Conservation (phyloP, 2,888 invertebrate species). For the Drosophila yooni region DNA sequence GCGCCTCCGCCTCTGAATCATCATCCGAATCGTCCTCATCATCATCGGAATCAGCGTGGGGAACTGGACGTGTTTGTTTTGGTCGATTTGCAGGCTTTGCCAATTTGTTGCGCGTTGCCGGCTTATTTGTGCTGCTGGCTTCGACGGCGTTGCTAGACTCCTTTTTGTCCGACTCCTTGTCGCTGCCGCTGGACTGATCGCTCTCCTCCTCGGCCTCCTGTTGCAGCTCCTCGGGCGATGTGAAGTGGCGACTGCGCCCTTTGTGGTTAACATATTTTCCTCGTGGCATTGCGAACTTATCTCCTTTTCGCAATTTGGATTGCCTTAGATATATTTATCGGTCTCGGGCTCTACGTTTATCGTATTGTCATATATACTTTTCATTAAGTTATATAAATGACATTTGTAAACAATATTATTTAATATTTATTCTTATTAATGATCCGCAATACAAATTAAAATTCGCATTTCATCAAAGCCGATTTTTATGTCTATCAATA, state of each 20-base stretch:
- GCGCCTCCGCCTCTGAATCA: conserved; percentile 86
- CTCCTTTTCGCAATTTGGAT: neutral
- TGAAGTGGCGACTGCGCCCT: conserved; percentile 96
- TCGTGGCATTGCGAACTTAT: conserved; percentile 84
- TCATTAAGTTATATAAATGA: neutral
- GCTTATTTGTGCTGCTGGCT: conserved; percentile 50
- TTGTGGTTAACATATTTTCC: conserved; percentile 97
- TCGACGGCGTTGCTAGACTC: conserved; percentile 17
- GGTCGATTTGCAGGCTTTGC: conserved; percentile 42
- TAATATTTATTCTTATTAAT: neutral
- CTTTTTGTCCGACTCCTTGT: conserved; percentile 41
- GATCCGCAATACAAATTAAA: neutral
- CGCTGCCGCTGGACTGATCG: conserved; percentile 66
- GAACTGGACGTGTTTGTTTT: conserved; percentile 28
- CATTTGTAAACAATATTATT: neutral
- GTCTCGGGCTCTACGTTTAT: no score
- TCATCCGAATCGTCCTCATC: conserved; percentile 76
- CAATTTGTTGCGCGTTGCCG: conserved; percentile 43
- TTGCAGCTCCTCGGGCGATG: conserved; percentile 96
- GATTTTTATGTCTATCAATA: neutral
- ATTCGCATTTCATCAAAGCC: neutral
- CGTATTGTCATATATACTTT: neutral
- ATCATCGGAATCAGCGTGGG: conserved; percentile 1
- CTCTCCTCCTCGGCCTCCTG: conserved; percentile 88
- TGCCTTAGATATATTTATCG: no score